Evolutionary conservation across 2,797 vertebrate genomes (phyloP).

Genomic region (Macroramphosus scolopax): DNA sequence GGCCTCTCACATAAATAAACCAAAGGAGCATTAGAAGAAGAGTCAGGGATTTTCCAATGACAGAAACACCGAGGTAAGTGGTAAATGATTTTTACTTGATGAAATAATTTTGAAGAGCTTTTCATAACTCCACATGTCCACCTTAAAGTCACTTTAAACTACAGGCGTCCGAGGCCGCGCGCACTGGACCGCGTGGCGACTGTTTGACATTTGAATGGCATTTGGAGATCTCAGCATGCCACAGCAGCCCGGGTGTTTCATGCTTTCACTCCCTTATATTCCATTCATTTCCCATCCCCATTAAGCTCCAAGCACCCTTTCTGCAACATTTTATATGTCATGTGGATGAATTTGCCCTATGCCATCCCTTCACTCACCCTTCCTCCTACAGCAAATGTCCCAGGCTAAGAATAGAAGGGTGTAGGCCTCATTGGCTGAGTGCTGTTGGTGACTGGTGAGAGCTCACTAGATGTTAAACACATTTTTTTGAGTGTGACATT

Average conservation of each 20-base stretch:
- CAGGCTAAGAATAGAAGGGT: slow-evolving; percentile 37
- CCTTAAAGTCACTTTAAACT: too few relatives aligned
- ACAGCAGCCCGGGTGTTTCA: not conserved
- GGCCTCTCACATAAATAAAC: too few relatives aligned
- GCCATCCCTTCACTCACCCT: too few relatives aligned
- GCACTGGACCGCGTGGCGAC: not conserved
- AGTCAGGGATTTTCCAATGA: slow-evolving; percentile 29
- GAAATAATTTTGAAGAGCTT: too few relatives aligned
- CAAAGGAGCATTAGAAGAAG: slow-evolving; percentile 6
- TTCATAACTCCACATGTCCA: too few relatives aligned
- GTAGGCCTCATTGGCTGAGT: too few relatives aligned
- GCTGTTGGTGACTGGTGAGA: not conserved
- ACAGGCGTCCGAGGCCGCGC: too few relatives aligned
- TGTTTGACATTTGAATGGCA: slow-evolving; percentile 21
- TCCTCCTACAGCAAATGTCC: slow-evolving; percentile 4
- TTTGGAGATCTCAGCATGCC: not conserved
- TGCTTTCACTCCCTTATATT: not conserved
- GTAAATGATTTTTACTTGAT: too few relatives aligned
- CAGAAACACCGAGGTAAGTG: slow-evolving; percentile 50
- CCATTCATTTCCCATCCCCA: not conserved
- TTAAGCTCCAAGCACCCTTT: not conserved
- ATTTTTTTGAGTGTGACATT: not conserved
- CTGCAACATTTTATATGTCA: not conserved
- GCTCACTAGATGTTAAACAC: too few relatives aligned
- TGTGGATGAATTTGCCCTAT: not conserved